Conservation (phyloP, 2,113 vertebrate species). For the Ivindomyrus marchei region DNA sequence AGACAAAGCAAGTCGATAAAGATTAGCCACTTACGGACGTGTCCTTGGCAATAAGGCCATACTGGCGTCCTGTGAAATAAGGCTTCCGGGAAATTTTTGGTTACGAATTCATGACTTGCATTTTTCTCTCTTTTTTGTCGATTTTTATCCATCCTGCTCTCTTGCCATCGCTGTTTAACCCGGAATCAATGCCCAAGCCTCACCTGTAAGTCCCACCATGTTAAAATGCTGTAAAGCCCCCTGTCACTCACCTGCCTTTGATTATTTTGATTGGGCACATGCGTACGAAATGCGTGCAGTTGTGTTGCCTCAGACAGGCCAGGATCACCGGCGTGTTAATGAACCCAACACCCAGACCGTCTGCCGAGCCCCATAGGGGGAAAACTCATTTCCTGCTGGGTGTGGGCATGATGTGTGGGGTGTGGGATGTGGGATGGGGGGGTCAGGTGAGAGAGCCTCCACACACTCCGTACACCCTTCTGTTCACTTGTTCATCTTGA, state of each 20-base stretch:
- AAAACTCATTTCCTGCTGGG: slow-evolving; percentile 6
- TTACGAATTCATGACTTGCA: background rate
- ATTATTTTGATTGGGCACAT: background rate
- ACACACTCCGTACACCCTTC: background rate
- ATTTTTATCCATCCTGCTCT: background rate
- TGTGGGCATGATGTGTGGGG: background rate
- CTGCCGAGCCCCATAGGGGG: background rate
- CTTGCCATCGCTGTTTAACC: background rate
- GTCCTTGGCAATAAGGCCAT: background rate
- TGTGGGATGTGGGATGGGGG: background rate
- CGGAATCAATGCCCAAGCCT: background rate
- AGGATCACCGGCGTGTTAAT: background rate
- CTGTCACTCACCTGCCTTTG: background rate
- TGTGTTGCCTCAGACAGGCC: background rate
- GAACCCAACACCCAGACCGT: background rate
- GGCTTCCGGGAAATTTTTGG: background rate
- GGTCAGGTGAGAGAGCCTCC: slow-evolving; percentile 14
- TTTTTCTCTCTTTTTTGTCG: background rate
- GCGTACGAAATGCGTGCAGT: background rate
- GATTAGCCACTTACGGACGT: background rate
- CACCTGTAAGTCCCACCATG: background rate
- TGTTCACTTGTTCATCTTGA: background rate
- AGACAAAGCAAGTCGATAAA: background rate
- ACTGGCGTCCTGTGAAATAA: background rate
- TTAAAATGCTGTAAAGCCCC: background rate